A percentile compares a stretch with the other conserved stretches of the same genome.
Evolutionary conservation across 2,113 vertebrate species (phyloP).

Genomic region (Noctilio leporinus): DNA sequence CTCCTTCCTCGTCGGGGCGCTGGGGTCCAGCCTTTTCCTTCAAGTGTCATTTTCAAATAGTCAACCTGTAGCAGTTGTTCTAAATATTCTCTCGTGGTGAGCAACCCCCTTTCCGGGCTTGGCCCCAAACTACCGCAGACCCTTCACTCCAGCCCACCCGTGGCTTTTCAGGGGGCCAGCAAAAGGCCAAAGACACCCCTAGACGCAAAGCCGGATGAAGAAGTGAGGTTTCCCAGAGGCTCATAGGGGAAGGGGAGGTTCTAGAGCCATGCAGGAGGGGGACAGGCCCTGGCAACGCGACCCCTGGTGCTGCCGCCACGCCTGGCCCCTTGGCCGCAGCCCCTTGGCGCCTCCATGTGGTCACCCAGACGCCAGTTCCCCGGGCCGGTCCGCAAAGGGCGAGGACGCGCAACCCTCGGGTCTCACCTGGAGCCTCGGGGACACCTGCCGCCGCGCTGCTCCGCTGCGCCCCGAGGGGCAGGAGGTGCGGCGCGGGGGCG

Average conservation of each 20-base stretch:
- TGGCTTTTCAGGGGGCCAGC: not conserved
- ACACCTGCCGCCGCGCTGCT: too few relatives aligned
- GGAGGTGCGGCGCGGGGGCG: too few relatives aligned
- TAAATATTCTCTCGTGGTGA: not conserved
- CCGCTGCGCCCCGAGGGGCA: too few relatives aligned
- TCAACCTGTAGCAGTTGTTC: not conserved
- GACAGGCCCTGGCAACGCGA: not conserved
- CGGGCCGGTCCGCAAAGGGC: not conserved
- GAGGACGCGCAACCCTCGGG: not conserved
- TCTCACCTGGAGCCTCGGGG: conserved; percentile 7
- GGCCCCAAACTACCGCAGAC: not conserved
- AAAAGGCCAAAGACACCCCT: not conserved
- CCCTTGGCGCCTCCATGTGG: not conserved
- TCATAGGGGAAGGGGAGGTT: too few relatives aligned
- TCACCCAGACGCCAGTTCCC: too few relatives aligned
- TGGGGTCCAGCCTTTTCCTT: not conserved
- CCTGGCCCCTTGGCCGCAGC: not conserved
- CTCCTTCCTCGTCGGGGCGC: not conserved
- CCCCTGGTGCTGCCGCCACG: not conserved
- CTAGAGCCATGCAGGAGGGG: too few relatives aligned
- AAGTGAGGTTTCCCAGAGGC: not conserved
- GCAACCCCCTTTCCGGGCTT: not conserved
- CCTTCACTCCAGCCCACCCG: not conserved
- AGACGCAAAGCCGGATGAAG: not conserved
- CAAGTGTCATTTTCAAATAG: not conserved